A percentile compares a stretch with the other conserved stretches of the same genome.
phyloP scores from a whole-genome alignment of 2,888 invertebrate species.

The Synanthedon formicaeformis region DNA sequence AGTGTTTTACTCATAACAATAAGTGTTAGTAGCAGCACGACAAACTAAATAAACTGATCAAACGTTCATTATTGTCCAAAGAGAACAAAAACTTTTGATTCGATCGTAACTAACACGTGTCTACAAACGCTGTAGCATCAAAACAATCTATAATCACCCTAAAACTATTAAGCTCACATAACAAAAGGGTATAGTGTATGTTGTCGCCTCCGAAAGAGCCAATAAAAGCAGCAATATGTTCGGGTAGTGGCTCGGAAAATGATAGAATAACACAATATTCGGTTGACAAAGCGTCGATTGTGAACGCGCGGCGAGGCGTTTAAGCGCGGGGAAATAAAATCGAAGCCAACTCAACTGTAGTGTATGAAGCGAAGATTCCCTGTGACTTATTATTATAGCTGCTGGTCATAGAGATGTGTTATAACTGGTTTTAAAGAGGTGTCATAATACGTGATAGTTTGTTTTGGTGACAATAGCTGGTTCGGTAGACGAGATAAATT shows the following conservation, averaged over 20 bases:
- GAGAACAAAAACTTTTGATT: too few relatives aligned
- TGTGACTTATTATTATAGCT: too few relatives aligned
- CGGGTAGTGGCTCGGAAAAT: constrained; percentile 53
- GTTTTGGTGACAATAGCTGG: too few relatives aligned
- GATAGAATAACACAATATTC: constrained; percentile 35
- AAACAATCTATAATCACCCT: background rate
- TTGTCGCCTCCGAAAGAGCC: constrained; percentile 15
- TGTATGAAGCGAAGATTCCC: too few relatives aligned
- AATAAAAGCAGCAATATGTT: constrained; percentile 39
- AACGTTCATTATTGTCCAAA: too few relatives aligned
- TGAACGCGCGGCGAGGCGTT: constrained; percentile 26
- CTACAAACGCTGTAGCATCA: background rate
- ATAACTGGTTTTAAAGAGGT: too few relatives aligned
- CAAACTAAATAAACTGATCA: background rate
- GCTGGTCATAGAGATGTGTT: too few relatives aligned
- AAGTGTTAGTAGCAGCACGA: background rate
- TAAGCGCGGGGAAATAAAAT: constrained; percentile 7
- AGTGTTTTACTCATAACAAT: background rate
- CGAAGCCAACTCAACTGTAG: constrained; percentile 10
- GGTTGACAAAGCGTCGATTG: constrained; percentile 30
- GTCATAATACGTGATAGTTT: too few relatives aligned
- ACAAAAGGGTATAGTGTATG: background rate
- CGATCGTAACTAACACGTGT: too few relatives aligned
- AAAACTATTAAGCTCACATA: background rate
- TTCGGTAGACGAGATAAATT: too few relatives aligned